A percentile compares a stretch with the other conserved stretches of the same genome.
Evolutionary conservation across 2,113 vertebrate genomes (phyloP).

Genomic region (Falco punctatus): DNA sequence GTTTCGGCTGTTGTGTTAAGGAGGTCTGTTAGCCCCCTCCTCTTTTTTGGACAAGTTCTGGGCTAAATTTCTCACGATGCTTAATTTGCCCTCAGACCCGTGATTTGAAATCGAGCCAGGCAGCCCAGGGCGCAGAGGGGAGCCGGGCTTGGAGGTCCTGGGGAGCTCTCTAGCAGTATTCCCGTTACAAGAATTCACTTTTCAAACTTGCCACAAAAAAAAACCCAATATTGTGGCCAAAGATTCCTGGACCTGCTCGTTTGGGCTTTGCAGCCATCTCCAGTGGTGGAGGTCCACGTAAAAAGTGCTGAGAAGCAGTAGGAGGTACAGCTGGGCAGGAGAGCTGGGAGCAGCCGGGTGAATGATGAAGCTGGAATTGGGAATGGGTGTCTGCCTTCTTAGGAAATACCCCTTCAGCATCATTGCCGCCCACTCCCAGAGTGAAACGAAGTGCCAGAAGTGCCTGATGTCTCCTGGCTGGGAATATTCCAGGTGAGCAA

Average conservation of each 20-base stretch:
- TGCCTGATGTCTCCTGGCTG: background rate
- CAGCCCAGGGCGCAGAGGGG: background rate
- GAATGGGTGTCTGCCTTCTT: rapidly evolving
- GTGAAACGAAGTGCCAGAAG: rapidly evolving
- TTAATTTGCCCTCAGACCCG: background rate
- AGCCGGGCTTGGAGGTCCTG: rapidly evolving
- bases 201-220: background rate
- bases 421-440: background rate
- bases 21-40: background rate
- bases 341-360: background rate
- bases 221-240: background rate
- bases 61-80: rapidly evolving
- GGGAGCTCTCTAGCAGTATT: no score
- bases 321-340: rapidly evolving
- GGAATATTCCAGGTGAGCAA: no score
- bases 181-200: background rate
- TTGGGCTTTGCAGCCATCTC: no score
- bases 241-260: background rate
- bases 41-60: background rate
- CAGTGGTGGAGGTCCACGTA: no score
- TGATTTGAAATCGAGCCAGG: background rate
- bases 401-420: rapidly evolving
- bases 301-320: no score
- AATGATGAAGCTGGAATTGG: background rate
- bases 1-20: background rate